Conservation (phyloP, 2,888 invertebrate genomes). For the Cistogaster globosa region DNA sequence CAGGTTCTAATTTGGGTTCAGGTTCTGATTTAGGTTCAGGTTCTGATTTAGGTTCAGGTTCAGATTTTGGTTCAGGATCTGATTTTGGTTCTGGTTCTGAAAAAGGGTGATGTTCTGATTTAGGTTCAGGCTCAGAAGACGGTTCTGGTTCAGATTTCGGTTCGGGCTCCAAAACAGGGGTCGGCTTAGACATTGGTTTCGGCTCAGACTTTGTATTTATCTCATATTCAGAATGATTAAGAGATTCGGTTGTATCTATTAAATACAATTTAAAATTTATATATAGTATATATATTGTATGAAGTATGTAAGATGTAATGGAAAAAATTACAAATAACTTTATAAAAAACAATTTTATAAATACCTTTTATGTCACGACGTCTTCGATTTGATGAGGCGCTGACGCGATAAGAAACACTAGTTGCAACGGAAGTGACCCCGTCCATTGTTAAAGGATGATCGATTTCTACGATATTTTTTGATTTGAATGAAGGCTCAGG, state of each 20-base stretch:
- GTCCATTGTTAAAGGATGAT: slow-evolving; percentile 83
- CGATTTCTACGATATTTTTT: slow-evolving; percentile 85
- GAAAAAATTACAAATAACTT: slow-evolving; percentile 69
- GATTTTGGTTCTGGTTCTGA: slow-evolving; percentile 83
- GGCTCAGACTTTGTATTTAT: slow-evolving; percentile 79
- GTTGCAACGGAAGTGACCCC: slow-evolving; percentile 89
- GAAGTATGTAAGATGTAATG: slow-evolving; percentile 71
- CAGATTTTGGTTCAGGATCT: slow-evolving; percentile 82
- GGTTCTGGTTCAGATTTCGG: slow-evolving; percentile 82
- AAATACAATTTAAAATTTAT: slow-evolving; percentile 46
- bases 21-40: slow-evolving; percentile 81
- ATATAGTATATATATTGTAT: slow-evolving; percentile 6
- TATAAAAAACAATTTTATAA: neutral
- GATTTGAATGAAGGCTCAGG: slow-evolving; percentile 83
- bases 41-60: slow-evolving; percentile 82
- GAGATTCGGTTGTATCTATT: slow-evolving; percentile 66
- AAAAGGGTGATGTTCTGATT: slow-evolving; percentile 79
- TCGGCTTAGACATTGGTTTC: slow-evolving; percentile 82
- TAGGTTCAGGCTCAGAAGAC: slow-evolving; percentile 74
- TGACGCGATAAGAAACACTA: slow-evolving; percentile 91
- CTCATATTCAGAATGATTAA: slow-evolving; percentile 77
- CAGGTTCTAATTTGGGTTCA: slow-evolving; percentile 77
- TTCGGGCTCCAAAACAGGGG: slow-evolving; percentile 83
- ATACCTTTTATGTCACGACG: slow-evolving; percentile 78
- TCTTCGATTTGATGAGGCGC: slow-evolving; percentile 84